These are phyloP conservation scores for Coregonus ussuriensis DNA, from an alignment of 2,797 vertebrate genomes.

Conservation along the genomic window DNA sequence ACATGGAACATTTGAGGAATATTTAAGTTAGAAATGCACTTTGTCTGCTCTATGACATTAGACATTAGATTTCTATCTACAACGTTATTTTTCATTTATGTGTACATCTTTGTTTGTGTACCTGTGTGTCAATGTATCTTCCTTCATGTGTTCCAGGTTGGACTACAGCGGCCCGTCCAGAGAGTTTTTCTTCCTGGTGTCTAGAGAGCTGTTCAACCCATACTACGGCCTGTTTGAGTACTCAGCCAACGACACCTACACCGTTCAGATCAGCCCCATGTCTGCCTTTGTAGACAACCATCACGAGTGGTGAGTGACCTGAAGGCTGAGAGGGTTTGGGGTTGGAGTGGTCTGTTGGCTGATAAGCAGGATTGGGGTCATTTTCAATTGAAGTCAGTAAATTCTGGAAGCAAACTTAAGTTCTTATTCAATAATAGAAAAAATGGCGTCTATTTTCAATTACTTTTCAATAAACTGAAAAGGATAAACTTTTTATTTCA, in stretches of 20 bases:
- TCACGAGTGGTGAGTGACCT: conserved; percentile 88
- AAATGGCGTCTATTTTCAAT: too few species aligned
- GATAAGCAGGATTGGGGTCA: background rate
- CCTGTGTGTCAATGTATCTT: background rate
- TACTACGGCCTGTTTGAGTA: conserved; percentile 98
- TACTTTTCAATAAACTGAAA: too few species aligned
- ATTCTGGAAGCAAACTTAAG: too few species aligned
- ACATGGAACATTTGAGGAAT: background rate
- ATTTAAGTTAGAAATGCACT: background rate
- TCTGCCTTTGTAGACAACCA: conserved; percentile 98
- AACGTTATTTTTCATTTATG: too few species aligned
- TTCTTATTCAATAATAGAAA: too few species aligned
- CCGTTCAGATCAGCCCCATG: conserved; percentile 98
- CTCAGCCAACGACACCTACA: conserved; percentile 96
- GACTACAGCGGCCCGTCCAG: conserved; percentile 96
- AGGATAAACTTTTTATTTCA: too few species aligned
- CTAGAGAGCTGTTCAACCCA: conserved; percentile 94
- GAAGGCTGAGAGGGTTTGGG: background rate
- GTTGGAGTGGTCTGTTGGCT: background rate
- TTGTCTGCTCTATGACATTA: too few species aligned
- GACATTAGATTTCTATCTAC: too few species aligned
- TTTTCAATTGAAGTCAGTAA: too few species aligned
- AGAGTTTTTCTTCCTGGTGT: conserved; percentile 96
- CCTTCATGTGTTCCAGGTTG: conserved; percentile 71
- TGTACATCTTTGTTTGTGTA: too few species aligned